Evolutionary conservation across 2,113 vertebrate species (phyloP).

Genomic region (Brachypteracias leptosomus): DNA sequence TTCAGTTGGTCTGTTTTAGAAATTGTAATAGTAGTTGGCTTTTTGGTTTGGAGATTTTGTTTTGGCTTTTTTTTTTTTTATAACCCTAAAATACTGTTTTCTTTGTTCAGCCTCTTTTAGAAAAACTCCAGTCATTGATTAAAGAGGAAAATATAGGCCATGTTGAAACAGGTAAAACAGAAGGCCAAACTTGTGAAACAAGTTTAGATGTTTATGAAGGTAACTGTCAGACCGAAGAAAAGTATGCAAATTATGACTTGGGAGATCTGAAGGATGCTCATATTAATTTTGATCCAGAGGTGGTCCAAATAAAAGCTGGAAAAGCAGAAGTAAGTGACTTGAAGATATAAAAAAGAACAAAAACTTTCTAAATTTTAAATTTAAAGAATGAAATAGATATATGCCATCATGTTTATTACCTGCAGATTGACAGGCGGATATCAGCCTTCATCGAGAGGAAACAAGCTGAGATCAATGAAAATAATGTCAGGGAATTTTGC

Average conservation of each 20-base stretch:
- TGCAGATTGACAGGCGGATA: slow-evolving; percentile 98
- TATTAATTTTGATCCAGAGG: slow-evolving; percentile 81
- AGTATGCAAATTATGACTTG: slow-evolving; percentile 59
- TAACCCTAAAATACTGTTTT: slow-evolving; percentile 1
- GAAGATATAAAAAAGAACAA: neutral
- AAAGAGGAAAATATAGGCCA: slow-evolving; percentile 52
- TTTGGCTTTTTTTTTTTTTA: neutral
- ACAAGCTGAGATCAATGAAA: slow-evolving; percentile 99
- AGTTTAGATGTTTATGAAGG: slow-evolving; percentile 35
- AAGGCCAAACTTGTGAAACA: slow-evolving; percentile 51
- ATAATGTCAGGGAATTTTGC: slow-evolving; percentile 99
- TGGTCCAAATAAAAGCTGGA: slow-evolving; percentile 93
- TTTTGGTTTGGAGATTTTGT: neutral
- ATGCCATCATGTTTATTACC: slow-evolving; percentile 67
- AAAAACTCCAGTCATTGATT: slow-evolving; percentile 81
- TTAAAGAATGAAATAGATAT: slow-evolving; percentile 64
- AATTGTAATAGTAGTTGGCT: neutral
- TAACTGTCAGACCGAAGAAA: slow-evolving; percentile 68
- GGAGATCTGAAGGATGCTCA: slow-evolving; percentile 69
- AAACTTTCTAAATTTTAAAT: slow-evolving; percentile 56
- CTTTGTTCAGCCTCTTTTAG: slow-evolving; percentile 82
- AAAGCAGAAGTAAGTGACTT: slow-evolving; percentile 91
- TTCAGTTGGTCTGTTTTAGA: neutral
- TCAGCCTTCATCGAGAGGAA: slow-evolving; percentile 99
- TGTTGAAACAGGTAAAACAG: slow-evolving; percentile 67